Evolutionary conservation across 35 echinoderm and acorn worm genomes (phyloP).

Genomic region (Strongylocentrotus purpuratus): DNA sequence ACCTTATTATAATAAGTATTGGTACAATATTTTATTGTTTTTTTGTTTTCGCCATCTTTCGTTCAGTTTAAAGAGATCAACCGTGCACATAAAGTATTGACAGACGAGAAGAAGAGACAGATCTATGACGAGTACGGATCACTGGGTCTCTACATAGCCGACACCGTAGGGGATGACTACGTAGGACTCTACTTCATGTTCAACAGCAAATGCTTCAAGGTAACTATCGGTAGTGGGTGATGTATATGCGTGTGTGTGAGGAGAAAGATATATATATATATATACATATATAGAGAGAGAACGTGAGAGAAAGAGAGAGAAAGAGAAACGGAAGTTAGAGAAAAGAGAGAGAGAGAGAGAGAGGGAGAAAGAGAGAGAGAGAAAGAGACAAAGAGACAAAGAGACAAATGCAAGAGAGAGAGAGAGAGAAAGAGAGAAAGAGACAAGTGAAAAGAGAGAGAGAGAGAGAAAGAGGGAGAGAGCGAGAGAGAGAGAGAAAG

Average conservation of each 20-base stretch:
- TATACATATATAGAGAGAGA: neutral
- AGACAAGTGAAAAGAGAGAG: too few relatives aligned
- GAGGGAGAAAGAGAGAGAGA: neutral
- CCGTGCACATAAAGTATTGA: slow-evolving; percentile 87
- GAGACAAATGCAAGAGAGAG: neutral
- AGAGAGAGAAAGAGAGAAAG: too few relatives aligned
- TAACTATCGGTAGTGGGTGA: slow-evolving; percentile 23
- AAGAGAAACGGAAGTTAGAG: neutral
- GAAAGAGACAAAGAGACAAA: neutral
- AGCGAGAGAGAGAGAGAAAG: too few relatives aligned
- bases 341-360: neutral
- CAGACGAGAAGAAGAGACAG: slow-evolving; percentile 85
- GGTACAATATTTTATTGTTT: neutral
- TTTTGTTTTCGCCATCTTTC: neutral
- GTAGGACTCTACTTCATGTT: slow-evolving; percentile 93
- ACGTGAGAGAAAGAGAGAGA: neutral
- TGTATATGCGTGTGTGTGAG: neutral
- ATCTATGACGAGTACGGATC: slow-evolving; percentile 97
- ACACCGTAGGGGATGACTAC: slow-evolving; percentile 93
- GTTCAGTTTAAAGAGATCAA: slow-evolving; percentile 97
- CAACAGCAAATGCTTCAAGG: slow-evolving; percentile 92
- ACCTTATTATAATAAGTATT: too few relatives aligned
- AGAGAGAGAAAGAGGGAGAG: too few relatives aligned
- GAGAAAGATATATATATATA: too few relatives aligned
- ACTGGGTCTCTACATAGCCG: slow-evolving; percentile 89